A percentile compares a stretch with the other conserved stretches of the same genome.
These are phyloP conservation scores for Vulpes ferrilata DNA, from an alignment of 2,113 vertebrate genomes.

Conservation along the genomic window DNA sequence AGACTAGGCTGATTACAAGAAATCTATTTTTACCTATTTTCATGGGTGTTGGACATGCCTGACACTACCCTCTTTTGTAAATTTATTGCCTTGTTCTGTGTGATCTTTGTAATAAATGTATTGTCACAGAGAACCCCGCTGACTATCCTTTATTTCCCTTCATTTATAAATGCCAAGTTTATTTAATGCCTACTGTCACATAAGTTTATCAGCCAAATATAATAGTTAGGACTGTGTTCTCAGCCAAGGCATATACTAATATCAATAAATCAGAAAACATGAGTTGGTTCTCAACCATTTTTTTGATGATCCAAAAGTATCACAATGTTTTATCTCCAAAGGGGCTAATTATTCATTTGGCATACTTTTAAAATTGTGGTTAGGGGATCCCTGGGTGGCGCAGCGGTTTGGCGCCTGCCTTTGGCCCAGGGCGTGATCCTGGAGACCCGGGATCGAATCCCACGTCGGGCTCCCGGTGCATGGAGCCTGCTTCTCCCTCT, in stretches of 20 bases:
- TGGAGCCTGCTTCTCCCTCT: no score
- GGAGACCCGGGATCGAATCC: no score
- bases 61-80: background rate
- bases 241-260: background rate
- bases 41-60: background rate
- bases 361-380: background rate
- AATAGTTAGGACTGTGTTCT: background rate
- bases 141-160: background rate
- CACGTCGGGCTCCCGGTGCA: no score
- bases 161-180: background rate
- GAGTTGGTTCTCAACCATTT: background rate
- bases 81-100: background rate
- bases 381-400: no score
- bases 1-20: background rate
- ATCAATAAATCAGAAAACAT: background rate
- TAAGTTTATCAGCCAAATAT: background rate
- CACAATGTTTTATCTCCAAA: background rate
- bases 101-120: slow-evolving; percentile 5
- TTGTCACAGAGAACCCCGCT: background rate
- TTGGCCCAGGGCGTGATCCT: no score
- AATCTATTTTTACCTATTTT: slow-evolving; percentile 59
- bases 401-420: no score
- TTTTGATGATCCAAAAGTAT: background rate
- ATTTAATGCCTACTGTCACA: background rate
- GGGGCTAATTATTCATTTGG: background rate